These are phyloP conservation scores for Sus cebifrons DNA, from an alignment of 2,797 vertebrate species.

Conservation along the genomic window DNA sequence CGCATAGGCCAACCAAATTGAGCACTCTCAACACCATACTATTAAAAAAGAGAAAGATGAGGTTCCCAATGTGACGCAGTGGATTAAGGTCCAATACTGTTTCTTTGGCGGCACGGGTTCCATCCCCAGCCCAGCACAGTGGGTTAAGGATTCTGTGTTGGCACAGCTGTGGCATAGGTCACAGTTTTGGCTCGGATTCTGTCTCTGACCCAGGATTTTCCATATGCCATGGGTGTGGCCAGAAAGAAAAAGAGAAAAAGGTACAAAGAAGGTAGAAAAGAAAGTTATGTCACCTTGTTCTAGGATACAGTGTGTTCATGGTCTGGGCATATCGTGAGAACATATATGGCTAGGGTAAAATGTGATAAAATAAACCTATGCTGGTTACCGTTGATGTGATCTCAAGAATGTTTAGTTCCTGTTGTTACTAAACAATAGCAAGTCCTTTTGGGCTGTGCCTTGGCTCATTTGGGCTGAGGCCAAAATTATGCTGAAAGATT, in stretches of 20 bases:
- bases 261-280: background rate
- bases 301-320: background rate
- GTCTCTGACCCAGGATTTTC: too few species aligned
- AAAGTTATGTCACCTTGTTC: background rate
- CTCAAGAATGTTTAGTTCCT: slow-evolving; percentile 16
- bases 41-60: background rate
- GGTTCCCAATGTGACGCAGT: background rate
- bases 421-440: slow-evolving; percentile 6
- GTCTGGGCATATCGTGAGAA: background rate
- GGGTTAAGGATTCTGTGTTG: too few species aligned
- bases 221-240: too few species aligned
- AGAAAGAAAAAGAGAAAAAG: background rate
- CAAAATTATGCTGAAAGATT: background rate
- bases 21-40: background rate
- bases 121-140: too few species aligned
- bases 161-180: too few species aligned
- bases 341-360: background rate
- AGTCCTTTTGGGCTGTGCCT: slow-evolving; percentile 48
- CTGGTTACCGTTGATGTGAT: background rate
- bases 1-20: background rate
- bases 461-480: background rate
- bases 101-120: too few species aligned
- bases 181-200: too few species aligned
- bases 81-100: too few species aligned
- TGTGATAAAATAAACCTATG: background rate